Evolutionary conservation across 2,888 invertebrate species (phyloP).

Genomic region (Polyommatus icarus): DNA sequence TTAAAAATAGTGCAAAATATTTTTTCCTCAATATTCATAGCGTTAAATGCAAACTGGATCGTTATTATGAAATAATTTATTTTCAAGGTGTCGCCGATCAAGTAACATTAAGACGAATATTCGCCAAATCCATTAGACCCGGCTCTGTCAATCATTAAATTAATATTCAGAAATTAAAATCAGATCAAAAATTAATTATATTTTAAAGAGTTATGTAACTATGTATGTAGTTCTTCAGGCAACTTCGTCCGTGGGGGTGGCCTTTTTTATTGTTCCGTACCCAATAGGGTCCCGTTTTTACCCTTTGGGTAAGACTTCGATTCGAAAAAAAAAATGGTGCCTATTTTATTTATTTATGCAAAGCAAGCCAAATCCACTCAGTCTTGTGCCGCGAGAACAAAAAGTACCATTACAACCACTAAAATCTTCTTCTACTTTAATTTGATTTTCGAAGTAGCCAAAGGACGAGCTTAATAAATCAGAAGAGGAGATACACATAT

Average conservation of each 20-base stretch:
- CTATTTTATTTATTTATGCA: too few species aligned
- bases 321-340: too few species aligned
- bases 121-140: neutral
- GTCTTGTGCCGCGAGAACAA: too few species aligned
- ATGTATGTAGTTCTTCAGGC: neutral
- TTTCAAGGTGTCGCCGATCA: neutral
- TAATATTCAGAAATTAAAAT: neutral
- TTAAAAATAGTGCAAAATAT: neutral
- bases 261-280: neutral
- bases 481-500: too few species aligned
- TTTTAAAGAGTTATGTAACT: neutral
- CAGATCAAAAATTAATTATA: neutral
- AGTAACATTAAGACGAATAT: neutral
- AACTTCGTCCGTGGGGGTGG: neutral
- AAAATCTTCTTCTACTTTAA: too few species aligned
- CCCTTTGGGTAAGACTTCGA: too few species aligned
- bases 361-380: too few species aligned
- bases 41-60: neutral
- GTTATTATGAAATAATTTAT: neutral
- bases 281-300: too few species aligned
- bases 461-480: too few species aligned
- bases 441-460: too few species aligned
- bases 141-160: neutral
- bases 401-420: too few species aligned
- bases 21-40: neutral